phyloP scores from a whole-genome alignment of 30 jellyfish, hydroid and myxozoan species.

The Chrysaora quinquecirrha region DNA sequence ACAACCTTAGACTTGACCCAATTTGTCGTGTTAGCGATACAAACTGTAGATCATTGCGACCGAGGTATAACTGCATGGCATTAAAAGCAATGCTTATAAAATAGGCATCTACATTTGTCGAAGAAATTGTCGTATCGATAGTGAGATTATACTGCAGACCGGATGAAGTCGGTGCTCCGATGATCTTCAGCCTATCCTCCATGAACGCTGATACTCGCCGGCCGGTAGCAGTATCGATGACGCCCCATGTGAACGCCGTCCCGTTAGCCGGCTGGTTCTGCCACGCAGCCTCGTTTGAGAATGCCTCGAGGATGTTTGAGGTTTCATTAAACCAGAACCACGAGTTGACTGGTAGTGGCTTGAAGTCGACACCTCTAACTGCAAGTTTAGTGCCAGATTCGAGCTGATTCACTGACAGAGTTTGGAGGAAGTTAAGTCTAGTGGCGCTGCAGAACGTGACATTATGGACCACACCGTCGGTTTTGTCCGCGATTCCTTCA shows the following conservation, averaged over 20 bases:
- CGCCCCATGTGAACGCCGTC: constrained; percentile 33
- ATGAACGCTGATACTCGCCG: constrained; percentile 7
- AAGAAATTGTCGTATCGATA: neutral
- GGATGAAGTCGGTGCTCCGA: constrained; percentile 30
- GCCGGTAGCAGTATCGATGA: constrained; percentile 4
- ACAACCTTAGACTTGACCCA: neutral
- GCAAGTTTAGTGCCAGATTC: constrained; percentile 17
- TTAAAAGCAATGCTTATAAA: constrained; percentile 27
- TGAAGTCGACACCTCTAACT: neutral
- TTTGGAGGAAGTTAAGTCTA: neutral
- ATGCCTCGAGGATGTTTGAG: constrained; percentile 24
- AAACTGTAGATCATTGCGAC: constrained; percentile 45
- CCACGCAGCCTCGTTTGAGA: constrained; percentile 35
- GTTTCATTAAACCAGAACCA: constrained; percentile 82
- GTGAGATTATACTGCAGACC: constrained; percentile 35
- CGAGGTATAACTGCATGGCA: neutral
- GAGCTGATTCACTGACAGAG: neutral
- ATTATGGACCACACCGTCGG: constrained; percentile 18
- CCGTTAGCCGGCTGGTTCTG: constrained; percentile 25
- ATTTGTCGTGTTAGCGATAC: constrained; percentile 9
- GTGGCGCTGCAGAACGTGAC: constrained; percentile 45
- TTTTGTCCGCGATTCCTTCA: neutral
- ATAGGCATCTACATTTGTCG: constrained; percentile 25
- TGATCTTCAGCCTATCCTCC: constrained; percentile 20
- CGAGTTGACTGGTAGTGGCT: constrained; percentile 61